phyloP scores from a whole-genome alignment of 2,113 vertebrate species.

The Oncorhynchus tshawytscha region DNA sequence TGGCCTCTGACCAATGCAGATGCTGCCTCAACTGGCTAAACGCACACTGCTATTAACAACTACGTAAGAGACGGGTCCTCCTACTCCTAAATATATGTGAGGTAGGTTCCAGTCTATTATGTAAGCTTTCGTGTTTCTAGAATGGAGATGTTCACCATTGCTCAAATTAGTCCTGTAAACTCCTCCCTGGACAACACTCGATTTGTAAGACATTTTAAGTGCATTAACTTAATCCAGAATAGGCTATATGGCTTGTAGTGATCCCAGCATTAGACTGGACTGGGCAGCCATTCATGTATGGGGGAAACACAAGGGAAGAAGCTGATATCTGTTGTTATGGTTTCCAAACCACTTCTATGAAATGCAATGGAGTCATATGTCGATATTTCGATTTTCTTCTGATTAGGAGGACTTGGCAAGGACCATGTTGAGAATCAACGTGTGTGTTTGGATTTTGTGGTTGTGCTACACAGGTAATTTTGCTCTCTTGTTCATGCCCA shows the following conservation, averaged over 20 bases:
- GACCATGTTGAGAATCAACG: slow-evolving; percentile 56
- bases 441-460: slow-evolving; percentile 58
- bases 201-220: slow-evolving; percentile 66
- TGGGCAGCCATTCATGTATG: slow-evolving; percentile 38
- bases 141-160: slow-evolving; percentile 26
- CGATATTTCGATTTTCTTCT: slow-evolving; percentile 18
- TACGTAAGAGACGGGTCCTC: too few species aligned
- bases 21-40: too few species aligned
- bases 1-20: too few species aligned
- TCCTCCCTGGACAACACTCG: slow-evolving; percentile 41
- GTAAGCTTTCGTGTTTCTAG: background rate
- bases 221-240: slow-evolving; percentile 82
- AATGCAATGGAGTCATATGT: slow-evolving; percentile 30
- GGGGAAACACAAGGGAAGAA: slow-evolving; percentile 33
- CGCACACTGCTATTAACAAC: too few species aligned
- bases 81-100: too few species aligned
- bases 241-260: slow-evolving; percentile 60
- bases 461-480: slow-evolving; percentile 67
- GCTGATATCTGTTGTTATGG: slow-evolving; percentile 38
- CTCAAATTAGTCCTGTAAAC: slow-evolving; percentile 50
- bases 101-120: background rate
- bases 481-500: background rate
- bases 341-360: slow-evolving; percentile 32
- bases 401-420: slow-evolving; percentile 16
- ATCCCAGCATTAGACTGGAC: slow-evolving; percentile 45